Conservation (phyloP, 2,888 invertebrate genomes). For the Parapristionchus giblindavisi region DNA sequence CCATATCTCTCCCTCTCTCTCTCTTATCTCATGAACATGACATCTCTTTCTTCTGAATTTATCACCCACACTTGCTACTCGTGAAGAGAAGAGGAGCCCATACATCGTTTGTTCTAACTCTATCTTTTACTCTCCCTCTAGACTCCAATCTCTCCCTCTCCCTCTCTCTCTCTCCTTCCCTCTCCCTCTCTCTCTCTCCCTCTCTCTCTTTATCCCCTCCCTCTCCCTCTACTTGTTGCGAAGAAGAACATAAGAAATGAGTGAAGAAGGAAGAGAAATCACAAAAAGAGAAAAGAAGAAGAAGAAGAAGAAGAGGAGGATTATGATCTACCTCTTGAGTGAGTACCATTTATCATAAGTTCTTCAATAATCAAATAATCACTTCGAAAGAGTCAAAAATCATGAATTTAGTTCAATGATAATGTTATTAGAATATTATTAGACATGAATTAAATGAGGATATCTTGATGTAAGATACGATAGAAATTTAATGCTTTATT, state of each 20-base stretch:
- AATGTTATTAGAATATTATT: too few species aligned
- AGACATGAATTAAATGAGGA: too few species aligned
- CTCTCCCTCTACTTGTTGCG: too few species aligned
- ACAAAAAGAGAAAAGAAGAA: neutral
- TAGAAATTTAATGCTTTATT: too few species aligned
- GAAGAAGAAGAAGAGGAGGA: neutral
- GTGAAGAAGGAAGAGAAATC: neutral
- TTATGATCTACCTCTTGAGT: too few species aligned
- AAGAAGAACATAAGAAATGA: too few species aligned
- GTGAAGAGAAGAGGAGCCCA: slow-evolving; percentile 6
- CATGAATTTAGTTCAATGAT: too few species aligned
- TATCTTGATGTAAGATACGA: too few species aligned
- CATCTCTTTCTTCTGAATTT: slow-evolving; percentile 33
- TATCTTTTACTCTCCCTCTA: neutral
- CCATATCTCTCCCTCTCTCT: slow-evolving; percentile 19
- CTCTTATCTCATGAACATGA: slow-evolving; percentile 25
- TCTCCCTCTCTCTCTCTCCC: slow-evolving; percentile 6
- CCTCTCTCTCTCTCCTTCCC: neutral
- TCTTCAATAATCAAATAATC: too few species aligned
- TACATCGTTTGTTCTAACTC: neutral
- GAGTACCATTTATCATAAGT: too few species aligned
- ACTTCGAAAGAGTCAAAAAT: too few species aligned
- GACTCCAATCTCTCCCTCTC: neutral
- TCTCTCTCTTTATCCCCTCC: neutral
- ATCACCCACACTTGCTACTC: slow-evolving; percentile 17